Evolutionary conservation across 1,140 invertebrate genomes (phyloP), one percentile per base, ranked within the genome.

Genomic region (Heliconius eleuchia): DNA sequence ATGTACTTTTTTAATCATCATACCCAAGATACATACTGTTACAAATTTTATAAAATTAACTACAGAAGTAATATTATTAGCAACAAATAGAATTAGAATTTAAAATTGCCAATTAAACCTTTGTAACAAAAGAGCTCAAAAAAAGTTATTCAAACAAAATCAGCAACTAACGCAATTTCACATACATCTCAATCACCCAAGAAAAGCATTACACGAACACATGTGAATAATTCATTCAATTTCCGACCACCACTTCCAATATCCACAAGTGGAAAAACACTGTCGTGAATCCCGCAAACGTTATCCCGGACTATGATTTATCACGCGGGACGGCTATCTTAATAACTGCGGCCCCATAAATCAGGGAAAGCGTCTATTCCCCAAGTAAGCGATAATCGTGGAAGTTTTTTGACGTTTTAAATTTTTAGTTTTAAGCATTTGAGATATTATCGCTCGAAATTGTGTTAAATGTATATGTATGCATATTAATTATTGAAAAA

Each of bases 281-380:
- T 73, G 78, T 79, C 82, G 80, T 46, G 78, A 74, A 75, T 82
- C 79, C 80, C 80, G 42, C 82, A 80, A 85, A 83, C 80, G 80
- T 80, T 80, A 76, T 73, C 76, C 73, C 79, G 78, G 79, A 75
- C 79, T 79, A 85, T 87, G 85, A 87, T 87, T 83, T 85, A 87
- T 87, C 57, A 81, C 57, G 71, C 77, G 71, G 77, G 74, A 27
- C 79, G 82, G 85, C 83, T 85, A 83, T 81, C 85, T 84, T 84
- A 85, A 87, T 85, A 83, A 83, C 85, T 78, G 74, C 74, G 81
- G 66, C 77, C 71, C 79, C 82, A 84, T 84, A 85, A 85, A 85
- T 85, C 84, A 85, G 34, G 39, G 66, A 23, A 42, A 81, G 77
- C 46, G 78, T 23, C 73, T 80, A 80, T 80, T 55, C 23, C 9